A percentile compares a stretch with the other conserved stretches of the same genome.
Conservation (phyloP, 2,113 vertebrate genomes). For the Gallinago undulata region DNA sequence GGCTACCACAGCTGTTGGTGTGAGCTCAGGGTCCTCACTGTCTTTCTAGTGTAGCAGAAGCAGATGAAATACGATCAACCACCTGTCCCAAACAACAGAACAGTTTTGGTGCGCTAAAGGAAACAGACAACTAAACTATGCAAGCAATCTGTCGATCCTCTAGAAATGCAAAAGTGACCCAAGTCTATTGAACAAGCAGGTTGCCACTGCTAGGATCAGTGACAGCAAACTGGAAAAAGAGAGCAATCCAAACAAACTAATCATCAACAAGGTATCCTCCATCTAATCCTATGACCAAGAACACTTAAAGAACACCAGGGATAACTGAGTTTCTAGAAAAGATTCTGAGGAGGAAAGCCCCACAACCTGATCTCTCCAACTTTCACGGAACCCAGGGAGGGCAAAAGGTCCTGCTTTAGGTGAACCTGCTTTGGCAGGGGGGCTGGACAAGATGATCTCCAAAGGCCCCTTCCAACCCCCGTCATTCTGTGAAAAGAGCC, state of each 20-base stretch:
- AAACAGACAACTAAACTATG: neutral
- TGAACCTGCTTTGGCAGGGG: neutral
- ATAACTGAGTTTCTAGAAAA: neutral
- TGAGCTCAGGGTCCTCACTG: neutral
- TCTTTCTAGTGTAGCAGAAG: neutral
- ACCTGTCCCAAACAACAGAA: neutral
- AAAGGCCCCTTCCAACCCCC: neutral
- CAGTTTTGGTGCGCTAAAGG: neutral
- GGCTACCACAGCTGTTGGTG: neutral
- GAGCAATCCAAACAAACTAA: neutral
- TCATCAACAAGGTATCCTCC: neutral
- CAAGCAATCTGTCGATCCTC: neutral
- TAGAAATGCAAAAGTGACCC: neutral
- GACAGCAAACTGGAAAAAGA: neutral
- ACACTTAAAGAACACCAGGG: neutral
- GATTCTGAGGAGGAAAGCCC: neutral
- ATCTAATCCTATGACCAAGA: neutral
- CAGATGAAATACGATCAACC: neutral
- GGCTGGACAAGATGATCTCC: neutral
- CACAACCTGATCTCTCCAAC: neutral
- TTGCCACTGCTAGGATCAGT: neutral
- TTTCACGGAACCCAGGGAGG: neutral
- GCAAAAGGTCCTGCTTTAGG: neutral
- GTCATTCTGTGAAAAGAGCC: neutral
- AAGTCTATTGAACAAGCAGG: neutral